Evolutionary conservation across 2,797 vertebrate genomes (phyloP).

Genomic region (Orestias chungarensis): DNA sequence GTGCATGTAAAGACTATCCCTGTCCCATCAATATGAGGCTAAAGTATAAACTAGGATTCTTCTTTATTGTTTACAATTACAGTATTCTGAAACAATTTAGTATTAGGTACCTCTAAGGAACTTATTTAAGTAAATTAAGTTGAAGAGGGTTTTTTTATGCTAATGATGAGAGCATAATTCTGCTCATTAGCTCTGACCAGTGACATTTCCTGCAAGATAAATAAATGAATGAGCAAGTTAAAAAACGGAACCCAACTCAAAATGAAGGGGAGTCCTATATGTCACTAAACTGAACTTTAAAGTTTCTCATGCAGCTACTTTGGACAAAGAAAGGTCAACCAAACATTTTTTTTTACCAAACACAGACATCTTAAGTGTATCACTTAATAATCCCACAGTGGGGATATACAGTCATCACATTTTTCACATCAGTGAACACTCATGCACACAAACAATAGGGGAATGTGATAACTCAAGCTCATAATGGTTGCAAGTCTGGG

Average conservation of each 20-base stretch:
- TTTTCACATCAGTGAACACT: too few relatives aligned
- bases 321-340: not conserved
- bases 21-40: slow-evolving; percentile 14
- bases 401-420: too few relatives aligned
- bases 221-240: not conserved
- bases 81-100: not conserved
- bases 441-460: too few relatives aligned
- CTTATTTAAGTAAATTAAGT: not conserved
- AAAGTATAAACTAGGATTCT: not conserved
- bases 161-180: too few relatives aligned
- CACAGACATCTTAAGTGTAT: too few relatives aligned
- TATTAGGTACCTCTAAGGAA: not conserved
- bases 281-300: not conserved
- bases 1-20: slow-evolving; percentile 4
- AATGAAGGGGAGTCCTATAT: not conserved
- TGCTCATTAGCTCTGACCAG: not conserved
- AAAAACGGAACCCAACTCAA: not conserved
- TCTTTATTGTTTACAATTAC: not conserved
- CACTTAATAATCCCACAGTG: too few relatives aligned
- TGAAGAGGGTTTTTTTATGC: too few relatives aligned
- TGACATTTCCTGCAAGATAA: not conserved
- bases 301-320: not conserved
- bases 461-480: too few relatives aligned
- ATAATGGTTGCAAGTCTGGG: too few relatives aligned
- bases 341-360: too few relatives aligned